Conservation (phyloP, 2,888 invertebrate genomes). For the Drosophila maculinotata region DNA sequence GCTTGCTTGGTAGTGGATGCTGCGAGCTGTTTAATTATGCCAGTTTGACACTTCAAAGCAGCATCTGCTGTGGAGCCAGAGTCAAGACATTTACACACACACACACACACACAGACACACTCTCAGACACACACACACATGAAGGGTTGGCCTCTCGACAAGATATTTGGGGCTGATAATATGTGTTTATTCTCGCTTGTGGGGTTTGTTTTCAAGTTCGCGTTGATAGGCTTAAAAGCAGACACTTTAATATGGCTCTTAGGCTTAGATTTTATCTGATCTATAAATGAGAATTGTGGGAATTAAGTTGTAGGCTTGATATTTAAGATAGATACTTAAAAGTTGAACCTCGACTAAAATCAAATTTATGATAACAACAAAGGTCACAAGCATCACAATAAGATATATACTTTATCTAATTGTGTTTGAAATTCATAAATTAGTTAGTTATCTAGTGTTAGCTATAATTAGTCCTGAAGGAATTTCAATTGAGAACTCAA, state of each 20-base stretch:
- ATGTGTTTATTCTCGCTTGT: neutral
- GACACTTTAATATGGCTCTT: constrained; percentile 29
- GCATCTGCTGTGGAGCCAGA: constrained; percentile 42
- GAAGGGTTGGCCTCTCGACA: constrained; percentile 36
- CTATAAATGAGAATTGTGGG: neutral
- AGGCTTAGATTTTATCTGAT: constrained; percentile 13
- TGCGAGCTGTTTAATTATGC: constrained; percentile 78
- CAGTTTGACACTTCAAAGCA: constrained; percentile 83
- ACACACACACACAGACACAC: constrained; percentile 10
- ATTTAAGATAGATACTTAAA: neutral
- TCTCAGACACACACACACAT: constrained; percentile 1
- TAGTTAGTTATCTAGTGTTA: no score
- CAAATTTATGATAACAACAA: no score
- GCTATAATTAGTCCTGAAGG: no score
- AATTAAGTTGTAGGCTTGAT: neutral
- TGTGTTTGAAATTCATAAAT: no score
- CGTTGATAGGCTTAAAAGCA: constrained; percentile 21
- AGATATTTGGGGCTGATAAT: constrained; percentile 22
- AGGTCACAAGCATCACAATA: no score
- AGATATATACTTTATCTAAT: no score
- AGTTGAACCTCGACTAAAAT: neutral
- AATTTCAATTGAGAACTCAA: no score
- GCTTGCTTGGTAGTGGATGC: constrained; percentile 26
- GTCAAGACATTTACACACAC: constrained; percentile 19
- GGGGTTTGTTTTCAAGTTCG: constrained; percentile 12